phyloP scores from a whole-genome alignment of 2,113 vertebrate genomes.

The Tilapia sparmanii region DNA sequence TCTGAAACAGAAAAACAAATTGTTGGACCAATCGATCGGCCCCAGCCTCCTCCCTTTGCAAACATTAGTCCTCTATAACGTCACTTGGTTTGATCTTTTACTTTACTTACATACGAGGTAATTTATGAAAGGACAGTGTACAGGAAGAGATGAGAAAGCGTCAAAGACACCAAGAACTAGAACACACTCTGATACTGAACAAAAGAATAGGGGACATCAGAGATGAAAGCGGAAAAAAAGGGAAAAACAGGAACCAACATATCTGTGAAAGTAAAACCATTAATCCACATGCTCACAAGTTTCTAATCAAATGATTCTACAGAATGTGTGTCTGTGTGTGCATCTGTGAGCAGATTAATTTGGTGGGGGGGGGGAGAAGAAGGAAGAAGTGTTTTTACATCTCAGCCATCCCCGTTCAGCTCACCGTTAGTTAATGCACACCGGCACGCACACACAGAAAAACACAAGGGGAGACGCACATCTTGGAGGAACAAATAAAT shows the following conservation, averaged over 20 bases:
- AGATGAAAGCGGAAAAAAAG: neutral
- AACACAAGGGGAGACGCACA: neutral
- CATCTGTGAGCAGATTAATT: constrained; percentile 23
- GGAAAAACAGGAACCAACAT: neutral
- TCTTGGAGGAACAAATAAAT: neutral
- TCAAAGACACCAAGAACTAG: neutral
- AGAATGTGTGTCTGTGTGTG: neutral
- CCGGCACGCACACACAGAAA: neutral
- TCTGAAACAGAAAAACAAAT: neutral
- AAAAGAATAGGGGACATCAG: neutral
- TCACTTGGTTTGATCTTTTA: neutral
- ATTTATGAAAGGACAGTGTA: neutral
- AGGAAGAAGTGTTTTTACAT: neutral
- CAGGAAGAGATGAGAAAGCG: neutral
- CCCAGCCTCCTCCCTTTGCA: neutral
- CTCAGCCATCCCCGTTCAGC: neutral
- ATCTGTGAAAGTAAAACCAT: constrained; percentile 47
- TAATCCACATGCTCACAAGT: constrained; percentile 48
- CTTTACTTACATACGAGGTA: neutral
- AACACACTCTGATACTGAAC: neutral
- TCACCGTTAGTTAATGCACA: neutral
- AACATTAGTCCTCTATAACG: neutral
- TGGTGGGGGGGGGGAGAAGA: neutral
- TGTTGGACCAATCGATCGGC: neutral
- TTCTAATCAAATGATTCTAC: constrained; percentile 50